Evolutionary conservation across 1,140 invertebrate species (phyloP).

Genomic region (Philaenus spumarius): DNA sequence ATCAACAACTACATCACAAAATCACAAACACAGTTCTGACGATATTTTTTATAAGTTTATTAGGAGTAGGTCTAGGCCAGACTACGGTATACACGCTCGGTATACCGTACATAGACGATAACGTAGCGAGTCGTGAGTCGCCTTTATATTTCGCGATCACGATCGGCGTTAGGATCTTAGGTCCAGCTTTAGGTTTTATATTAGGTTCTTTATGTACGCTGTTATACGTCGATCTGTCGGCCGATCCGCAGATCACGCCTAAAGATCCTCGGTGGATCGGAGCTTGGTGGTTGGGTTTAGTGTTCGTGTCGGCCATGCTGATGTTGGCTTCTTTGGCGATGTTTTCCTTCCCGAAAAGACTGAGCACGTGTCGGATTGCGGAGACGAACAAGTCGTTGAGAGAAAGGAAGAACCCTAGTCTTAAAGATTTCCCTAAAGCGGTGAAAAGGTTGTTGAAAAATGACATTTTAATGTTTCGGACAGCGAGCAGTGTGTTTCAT

Average conservation of each 20-base stretch:
- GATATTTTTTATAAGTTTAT: constrained; percentile 79
- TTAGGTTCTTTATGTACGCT: constrained; percentile 85
- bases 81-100: constrained; percentile 90
- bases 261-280: constrained; percentile 87
- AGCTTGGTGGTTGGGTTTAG: constrained; percentile 84
- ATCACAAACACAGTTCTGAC: constrained; percentile 71
- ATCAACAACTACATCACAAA: constrained; percentile 60
- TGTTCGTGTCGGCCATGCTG: constrained; percentile 71
- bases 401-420: constrained; percentile 49
- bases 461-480: constrained; percentile 83
- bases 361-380: constrained; percentile 43
- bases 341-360: constrained; percentile 77
- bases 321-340: constrained; percentile 74
- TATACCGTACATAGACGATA: constrained; percentile 91
- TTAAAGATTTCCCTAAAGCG: constrained; percentile 77
- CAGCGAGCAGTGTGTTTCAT: constrained; percentile 81
- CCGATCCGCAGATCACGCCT: constrained; percentile 66
- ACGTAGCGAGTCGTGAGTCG: constrained; percentile 83
- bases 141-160: constrained; percentile 92
- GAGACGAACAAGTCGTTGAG: constrained; percentile 32
- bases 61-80: constrained; percentile 88
- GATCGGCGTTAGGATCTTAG: constrained; percentile 84
- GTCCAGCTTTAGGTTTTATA: constrained; percentile 83
- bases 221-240: constrained; percentile 73
- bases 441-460: constrained; percentile 79